Conservation (phyloP, 2,888 invertebrate species). For the Melikaiella ostensackeni region DNA sequence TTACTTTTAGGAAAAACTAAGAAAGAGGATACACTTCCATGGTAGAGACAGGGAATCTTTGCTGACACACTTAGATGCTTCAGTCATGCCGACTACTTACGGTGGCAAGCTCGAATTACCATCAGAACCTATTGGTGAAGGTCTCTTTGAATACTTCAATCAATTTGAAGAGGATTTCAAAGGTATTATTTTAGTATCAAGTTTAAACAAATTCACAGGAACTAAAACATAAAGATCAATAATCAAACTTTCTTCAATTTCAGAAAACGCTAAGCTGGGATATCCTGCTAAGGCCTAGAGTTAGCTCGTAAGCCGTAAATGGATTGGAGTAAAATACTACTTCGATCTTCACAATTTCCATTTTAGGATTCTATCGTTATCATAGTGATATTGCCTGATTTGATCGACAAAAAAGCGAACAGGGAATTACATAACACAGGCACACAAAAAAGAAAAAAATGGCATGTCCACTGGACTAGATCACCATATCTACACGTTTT, state of each 20-base stretch:
- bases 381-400: too few relatives aligned
- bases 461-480: too few relatives aligned
- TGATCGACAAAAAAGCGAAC: too few relatives aligned
- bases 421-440: too few relatives aligned
- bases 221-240: background rate
- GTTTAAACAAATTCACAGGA: background rate
- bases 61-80: slow-evolving; percentile 80
- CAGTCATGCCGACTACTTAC: slow-evolving; percentile 81
- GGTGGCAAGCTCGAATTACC: slow-evolving; percentile 85
- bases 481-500: too few relatives aligned
- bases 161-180: slow-evolving; percentile 84
- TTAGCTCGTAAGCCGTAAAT: too few relatives aligned
- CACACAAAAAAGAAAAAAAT: too few relatives aligned
- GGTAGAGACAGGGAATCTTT: slow-evolving; percentile 83
- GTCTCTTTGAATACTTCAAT: slow-evolving; percentile 83
- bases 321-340: too few relatives aligned
- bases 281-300: slow-evolving; percentile 50
- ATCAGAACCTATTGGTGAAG: slow-evolving; percentile 80
- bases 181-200: slow-evolving; percentile 76
- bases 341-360: too few relatives aligned
- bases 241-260: slow-evolving; percentile 46
- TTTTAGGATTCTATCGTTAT: too few relatives aligned
- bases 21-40: slow-evolving; percentile 87
- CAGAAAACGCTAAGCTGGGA: slow-evolving; percentile 53
- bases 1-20: slow-evolving; percentile 84